Percentiles rank a stretch among this genome's conserved stretches.
Conservation (phyloP, 2,888 invertebrate species). For the Ecliptopera silaceata region DNA sequence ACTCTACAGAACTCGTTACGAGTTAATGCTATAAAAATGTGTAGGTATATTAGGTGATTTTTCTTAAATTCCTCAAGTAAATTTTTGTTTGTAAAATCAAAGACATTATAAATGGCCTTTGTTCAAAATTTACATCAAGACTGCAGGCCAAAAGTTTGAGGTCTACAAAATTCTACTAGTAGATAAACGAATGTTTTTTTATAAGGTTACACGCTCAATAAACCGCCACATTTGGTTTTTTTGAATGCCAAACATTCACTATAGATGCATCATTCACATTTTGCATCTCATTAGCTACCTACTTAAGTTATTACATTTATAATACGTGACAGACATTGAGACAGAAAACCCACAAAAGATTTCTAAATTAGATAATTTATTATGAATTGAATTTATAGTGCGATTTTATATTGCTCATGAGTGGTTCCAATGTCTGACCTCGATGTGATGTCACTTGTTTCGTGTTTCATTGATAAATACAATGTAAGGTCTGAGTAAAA, state of each 20-base stretch:
- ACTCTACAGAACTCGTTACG: too few relatives aligned
- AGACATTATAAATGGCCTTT: neutral
- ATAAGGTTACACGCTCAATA: conserved; percentile 20
- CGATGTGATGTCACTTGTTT: neutral
- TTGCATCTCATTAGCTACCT: neutral
- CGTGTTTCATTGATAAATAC: neutral
- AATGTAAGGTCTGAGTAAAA: neutral
- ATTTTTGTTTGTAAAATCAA: neutral
- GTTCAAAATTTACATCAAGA: neutral
- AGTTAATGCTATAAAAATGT: too few relatives aligned
- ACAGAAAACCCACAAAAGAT: conserved; percentile 9
- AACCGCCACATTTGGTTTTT: conserved; percentile 15
- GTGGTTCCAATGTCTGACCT: neutral
- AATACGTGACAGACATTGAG: conserved; percentile 11
- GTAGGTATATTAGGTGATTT: neutral
- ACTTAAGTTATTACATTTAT: neutral
- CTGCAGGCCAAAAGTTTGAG: conserved; percentile 10
- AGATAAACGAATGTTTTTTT: conserved; percentile 5
- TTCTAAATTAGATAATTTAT: neutral
- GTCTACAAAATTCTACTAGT: neutral
- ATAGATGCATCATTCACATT: conserved; percentile 12
- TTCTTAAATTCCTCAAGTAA: neutral
- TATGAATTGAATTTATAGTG: neutral
- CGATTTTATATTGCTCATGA: neutral
- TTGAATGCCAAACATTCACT: conserved; percentile 20